Base-by-base conservation (phyloP, 2,797 vertebrate species). In the Pterois miles region DNA sequence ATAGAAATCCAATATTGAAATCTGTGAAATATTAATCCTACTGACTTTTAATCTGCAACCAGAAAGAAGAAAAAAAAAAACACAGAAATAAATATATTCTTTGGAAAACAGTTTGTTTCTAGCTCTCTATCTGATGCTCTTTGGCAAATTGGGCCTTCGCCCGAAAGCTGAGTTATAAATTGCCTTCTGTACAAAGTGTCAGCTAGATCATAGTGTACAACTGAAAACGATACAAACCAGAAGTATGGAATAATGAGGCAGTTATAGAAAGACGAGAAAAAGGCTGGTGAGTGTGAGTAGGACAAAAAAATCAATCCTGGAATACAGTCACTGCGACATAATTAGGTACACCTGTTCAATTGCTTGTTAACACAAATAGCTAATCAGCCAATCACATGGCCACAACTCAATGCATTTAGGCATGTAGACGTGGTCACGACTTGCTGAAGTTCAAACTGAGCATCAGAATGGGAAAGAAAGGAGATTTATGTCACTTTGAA, bases 181-280 rank as follows among this genome's bases (percentile, higher is more conserved):
- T 87, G 78, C 76, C 78, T 86, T 88, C 73, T 43, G 76, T 80
- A 89, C 71, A 67, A 88, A 86, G 78, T 86, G 80, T 89, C 76
- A 86, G 54, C 82, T 60, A 69, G 74, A 89, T 86, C 72, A 80
- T 63, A 73, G 59, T 75, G 81, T 76, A 48, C 65, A 91, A 83
- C 63, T 87, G 14, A 78, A 89, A 90, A 91, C 12, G 65, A 81
- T 86, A 73, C 84, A 83, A 89, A 86, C 64, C 29, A 78, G 57
- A 84, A 82, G 67, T 72, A 85, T 69, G 34, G 56, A 71, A 85
- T 83, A 89, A 88, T 80, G 65, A 76, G 79, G 74, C 60, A 72
- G 74, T 81, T 84, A 48, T 74, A 65, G 78, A 70, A 81, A 80
- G 85, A 78, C 50, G 13, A 75, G 62, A 87, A 81, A 86, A 76